phyloP scores from a whole-genome alignment of 2,113 vertebrate genomes.

The Heterocephalus glaber region DNA sequence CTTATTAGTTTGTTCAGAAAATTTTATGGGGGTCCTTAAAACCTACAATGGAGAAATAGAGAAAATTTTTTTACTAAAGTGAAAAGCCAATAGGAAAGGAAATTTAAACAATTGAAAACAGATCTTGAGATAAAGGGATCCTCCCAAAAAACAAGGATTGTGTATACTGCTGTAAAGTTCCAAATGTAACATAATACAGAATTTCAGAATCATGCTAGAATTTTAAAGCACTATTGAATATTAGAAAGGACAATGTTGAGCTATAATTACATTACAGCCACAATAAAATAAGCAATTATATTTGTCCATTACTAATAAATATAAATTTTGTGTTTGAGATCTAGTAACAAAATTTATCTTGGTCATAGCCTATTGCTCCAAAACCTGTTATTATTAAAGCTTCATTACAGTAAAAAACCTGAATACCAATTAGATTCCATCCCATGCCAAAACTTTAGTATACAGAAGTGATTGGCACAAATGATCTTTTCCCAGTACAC shows the following conservation, averaged over 20 bases:
- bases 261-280: constrained; percentile 76
- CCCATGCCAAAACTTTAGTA: constrained; percentile 58
- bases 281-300: constrained; percentile 79
- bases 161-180: background rate
- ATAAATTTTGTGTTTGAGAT: constrained; percentile 80
- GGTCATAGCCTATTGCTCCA: constrained; percentile 76
- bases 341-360: constrained; percentile 79
- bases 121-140: background rate
- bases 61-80: background rate
- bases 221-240: constrained; percentile 54
- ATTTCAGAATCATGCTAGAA: constrained; percentile 26
- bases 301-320: constrained; percentile 79
- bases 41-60: background rate
- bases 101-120: background rate
- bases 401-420: constrained; percentile 77
- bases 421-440: constrained; percentile 73
- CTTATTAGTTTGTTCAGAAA: background rate
- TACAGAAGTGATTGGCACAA: constrained; percentile 70
- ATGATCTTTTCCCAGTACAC: constrained; percentile 44
- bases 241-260: constrained; percentile 70
- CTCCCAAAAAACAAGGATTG: background rate
- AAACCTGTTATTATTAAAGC: constrained; percentile 80
- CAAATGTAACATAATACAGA: background rate
- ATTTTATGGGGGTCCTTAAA: background rate
- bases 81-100: constrained; percentile 33